Conservation (phyloP, 2,113 vertebrate species). For the Elgaria multicarinata region DNA sequence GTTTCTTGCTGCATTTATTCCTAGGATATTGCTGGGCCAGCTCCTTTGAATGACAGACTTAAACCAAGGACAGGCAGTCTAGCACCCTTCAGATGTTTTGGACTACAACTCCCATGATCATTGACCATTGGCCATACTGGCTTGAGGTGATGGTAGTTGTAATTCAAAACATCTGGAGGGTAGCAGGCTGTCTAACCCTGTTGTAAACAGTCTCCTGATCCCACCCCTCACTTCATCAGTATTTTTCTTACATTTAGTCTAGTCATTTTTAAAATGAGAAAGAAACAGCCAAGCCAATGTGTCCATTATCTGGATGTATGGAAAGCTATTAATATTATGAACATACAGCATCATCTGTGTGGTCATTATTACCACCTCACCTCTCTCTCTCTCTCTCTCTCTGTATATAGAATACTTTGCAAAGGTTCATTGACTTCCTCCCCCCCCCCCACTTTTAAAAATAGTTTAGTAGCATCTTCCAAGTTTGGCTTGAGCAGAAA, state of each 20-base stretch:
- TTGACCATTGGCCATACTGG: no score
- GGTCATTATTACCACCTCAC: slow-evolving; percentile 44
- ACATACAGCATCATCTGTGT: neutral
- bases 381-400: neutral
- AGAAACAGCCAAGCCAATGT: neutral
- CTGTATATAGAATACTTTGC: slow-evolving; percentile 50
- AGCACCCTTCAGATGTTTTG: no score
- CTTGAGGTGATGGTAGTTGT: no score
- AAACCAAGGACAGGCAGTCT: no score
- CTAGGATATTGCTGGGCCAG: neutral
- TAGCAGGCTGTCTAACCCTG: no score
- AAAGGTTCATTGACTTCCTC: slow-evolving; percentile 35
- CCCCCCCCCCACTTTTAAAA: slow-evolving; percentile 43
- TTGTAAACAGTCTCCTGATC: neutral
- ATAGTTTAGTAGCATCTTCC: slow-evolving; percentile 21
- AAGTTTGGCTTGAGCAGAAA: slow-evolving; percentile 41
- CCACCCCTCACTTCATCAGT: slow-evolving; percentile 36
- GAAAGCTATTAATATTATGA: slow-evolving; percentile 50
- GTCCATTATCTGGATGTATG: neutral
- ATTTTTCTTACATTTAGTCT: slow-evolving; percentile 41
- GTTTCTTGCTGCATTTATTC: slow-evolving; percentile 15
- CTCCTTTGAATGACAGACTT: neutral
- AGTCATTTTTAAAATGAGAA: slow-evolving; percentile 16
- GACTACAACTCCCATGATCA: no score
- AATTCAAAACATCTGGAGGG: no score